Percentiles rank a stretch among this genome's conserved stretches.
Conservation (phyloP, 2,113 vertebrate species). For the Boulengeromyrus knoepffleri region DNA sequence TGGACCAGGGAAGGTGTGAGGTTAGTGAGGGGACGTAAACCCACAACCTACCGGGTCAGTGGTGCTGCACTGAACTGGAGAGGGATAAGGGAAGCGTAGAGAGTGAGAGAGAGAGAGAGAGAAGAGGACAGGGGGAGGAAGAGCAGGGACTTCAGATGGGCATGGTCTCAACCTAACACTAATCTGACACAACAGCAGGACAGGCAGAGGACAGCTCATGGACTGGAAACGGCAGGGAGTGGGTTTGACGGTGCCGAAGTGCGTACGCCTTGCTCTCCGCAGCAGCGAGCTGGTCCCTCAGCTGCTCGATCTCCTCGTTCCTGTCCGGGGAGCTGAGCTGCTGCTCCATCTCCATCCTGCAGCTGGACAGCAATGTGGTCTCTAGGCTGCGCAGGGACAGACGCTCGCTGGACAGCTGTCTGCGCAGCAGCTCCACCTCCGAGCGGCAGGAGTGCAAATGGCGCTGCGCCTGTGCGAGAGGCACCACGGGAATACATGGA, state of each 20-base stretch:
- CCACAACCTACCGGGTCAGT: not conserved
- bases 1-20: not conserved
- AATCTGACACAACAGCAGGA: not conserved
- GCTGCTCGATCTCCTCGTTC: constrained; percentile 61
- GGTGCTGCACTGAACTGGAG: not conserved
- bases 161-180: not conserved
- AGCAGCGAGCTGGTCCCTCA: constrained; percentile 17
- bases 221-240: constrained; percentile 9
- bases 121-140: not conserved
- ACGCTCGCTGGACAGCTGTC: constrained; percentile 55
- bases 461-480: not conserved
- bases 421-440: constrained; percentile 49
- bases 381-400: constrained; percentile 50
- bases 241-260: not conserved
- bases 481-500: not conserved
- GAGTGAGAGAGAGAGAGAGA: not conserved
- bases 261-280: not conserved
- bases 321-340: constrained; percentile 62
- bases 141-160: not conserved
- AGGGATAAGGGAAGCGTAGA: not conserved
- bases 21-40: not conserved
- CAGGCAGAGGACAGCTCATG: not conserved
- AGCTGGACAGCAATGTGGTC: constrained; percentile 50
- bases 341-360: constrained; percentile 57
- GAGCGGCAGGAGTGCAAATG: not conserved